A percentile compares a stretch with the other conserved stretches of the same genome.
phyloP scores from a whole-genome alignment of 2,113 vertebrate genomes.

The Bos javanicus region DNA sequence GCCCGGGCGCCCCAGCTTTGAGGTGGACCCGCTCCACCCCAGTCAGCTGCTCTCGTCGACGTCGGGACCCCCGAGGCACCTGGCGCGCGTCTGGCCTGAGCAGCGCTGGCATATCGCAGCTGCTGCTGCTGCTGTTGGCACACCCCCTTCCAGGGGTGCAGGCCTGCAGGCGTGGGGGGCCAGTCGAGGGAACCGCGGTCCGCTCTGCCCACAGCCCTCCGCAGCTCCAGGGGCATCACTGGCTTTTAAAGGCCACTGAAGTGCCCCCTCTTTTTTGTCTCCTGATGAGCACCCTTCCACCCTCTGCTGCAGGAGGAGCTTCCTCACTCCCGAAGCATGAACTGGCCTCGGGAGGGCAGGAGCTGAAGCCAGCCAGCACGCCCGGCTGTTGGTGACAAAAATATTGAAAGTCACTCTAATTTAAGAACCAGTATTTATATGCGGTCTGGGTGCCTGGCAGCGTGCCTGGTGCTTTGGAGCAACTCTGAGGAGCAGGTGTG shows the following conservation, averaged over 20 bases:
- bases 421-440: not conserved
- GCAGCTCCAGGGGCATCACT: not conserved
- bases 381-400: not conserved
- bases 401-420: not conserved
- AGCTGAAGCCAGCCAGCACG: not conserved
- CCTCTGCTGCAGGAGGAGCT: not conserved
- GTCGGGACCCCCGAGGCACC: not conserved
- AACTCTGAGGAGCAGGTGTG: not conserved
- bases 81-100: not conserved
- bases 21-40: not conserved
- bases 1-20: rapidly evolving
- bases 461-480: not conserved
- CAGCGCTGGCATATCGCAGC: not conserved
- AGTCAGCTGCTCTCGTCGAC: not conserved
- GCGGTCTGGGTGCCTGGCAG: not conserved
- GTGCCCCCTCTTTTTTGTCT: not conserved
- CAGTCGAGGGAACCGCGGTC: not conserved
- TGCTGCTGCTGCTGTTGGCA: rapidly evolving
- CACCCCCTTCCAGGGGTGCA: not conserved
- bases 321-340: not conserved
- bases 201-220: not conserved
- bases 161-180: rapidly evolving
- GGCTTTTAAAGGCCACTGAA: not conserved
- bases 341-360: too few relatives aligned
- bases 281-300: not conserved